Percentiles rank a stretch among this genome's conserved stretches.
These are phyloP conservation scores for Seriola rivoliana DNA, from an alignment of 2,113 vertebrate genomes.

Conservation along the genomic window DNA sequence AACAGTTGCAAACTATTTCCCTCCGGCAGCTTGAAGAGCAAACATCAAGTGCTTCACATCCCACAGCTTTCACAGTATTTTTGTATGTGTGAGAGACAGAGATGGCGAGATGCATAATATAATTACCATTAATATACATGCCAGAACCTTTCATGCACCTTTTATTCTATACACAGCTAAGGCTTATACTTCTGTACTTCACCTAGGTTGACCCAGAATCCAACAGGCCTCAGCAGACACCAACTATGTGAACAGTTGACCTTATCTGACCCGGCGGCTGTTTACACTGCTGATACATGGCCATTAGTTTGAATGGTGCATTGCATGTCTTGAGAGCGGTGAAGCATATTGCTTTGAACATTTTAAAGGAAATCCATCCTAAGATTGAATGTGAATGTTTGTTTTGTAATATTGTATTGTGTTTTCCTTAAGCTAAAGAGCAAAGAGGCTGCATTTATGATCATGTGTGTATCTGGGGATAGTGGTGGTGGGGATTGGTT, in stretches of 20 bases:
- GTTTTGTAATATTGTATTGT: not conserved
- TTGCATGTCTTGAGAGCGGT: not conserved
- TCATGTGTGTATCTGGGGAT: not conserved
- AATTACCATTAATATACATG: conserved; percentile 46
- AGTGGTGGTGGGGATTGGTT: not conserved
- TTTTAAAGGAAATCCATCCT: not conserved
- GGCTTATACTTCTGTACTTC: not conserved
- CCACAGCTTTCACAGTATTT: conserved; percentile 34
- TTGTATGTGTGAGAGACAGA: conserved; percentile 39
- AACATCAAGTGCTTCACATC: conserved; percentile 60
- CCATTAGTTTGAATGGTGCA: not conserved
- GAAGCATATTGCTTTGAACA: not conserved
- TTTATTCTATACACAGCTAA: conserved; percentile 22
- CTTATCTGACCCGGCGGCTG: conserved; percentile 27
- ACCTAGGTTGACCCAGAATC: conserved; percentile 24
- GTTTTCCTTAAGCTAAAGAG: not conserved
- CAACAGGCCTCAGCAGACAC: conserved; percentile 37
- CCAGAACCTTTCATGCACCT: conserved; percentile 29
- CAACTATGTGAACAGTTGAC: conserved; percentile 21
- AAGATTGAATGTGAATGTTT: not conserved
- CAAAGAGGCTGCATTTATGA: not conserved
- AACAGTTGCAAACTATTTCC: conserved; percentile 81
- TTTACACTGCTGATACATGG: conserved; percentile 18
- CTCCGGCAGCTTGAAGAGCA: conserved; percentile 59
- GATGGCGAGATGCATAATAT: conserved; percentile 43